Conservation (phyloP, 2,888 invertebrate genomes). For the Agrenia bidenticulata region DNA sequence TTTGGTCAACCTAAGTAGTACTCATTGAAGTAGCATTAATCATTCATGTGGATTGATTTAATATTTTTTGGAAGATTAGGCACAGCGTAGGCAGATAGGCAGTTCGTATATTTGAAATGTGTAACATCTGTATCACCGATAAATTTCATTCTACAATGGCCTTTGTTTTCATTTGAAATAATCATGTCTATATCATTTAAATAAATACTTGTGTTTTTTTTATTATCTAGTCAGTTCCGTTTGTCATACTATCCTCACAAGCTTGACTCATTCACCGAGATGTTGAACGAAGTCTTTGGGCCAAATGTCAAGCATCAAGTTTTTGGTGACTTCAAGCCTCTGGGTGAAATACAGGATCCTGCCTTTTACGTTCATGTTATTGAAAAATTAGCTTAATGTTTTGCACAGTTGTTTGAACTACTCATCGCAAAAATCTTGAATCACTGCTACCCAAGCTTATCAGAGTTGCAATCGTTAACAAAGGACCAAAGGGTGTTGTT, state of each 20-base stretch:
- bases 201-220: not conserved
- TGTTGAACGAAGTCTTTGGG: slow-evolving; percentile 72
- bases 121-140: too few species aligned
- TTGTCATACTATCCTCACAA: slow-evolving; percentile 86
- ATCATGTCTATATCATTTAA: too few species aligned
- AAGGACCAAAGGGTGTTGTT: slow-evolving; percentile 11
- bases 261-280: slow-evolving; percentile 68
- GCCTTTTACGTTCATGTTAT: slow-evolving; percentile 84
- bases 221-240: slow-evolving; percentile 70
- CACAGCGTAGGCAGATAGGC: too few species aligned
- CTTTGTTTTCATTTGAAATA: too few species aligned
- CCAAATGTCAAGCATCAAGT: slow-evolving; percentile 67
- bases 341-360: slow-evolving; percentile 66
- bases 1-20: not conserved
- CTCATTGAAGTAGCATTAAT: too few species aligned
- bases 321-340: slow-evolving; percentile 77
- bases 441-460: too few species aligned
- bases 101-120: too few species aligned
- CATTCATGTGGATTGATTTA: too few species aligned
- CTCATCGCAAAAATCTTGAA: too few species aligned
- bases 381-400: slow-evolving; percentile 61
- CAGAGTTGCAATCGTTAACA: not conserved
- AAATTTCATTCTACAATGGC: too few species aligned
- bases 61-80: too few species aligned
- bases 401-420: not conserved